Conservation (phyloP, 2,888 invertebrate genomes). For the Dione juno region DNA sequence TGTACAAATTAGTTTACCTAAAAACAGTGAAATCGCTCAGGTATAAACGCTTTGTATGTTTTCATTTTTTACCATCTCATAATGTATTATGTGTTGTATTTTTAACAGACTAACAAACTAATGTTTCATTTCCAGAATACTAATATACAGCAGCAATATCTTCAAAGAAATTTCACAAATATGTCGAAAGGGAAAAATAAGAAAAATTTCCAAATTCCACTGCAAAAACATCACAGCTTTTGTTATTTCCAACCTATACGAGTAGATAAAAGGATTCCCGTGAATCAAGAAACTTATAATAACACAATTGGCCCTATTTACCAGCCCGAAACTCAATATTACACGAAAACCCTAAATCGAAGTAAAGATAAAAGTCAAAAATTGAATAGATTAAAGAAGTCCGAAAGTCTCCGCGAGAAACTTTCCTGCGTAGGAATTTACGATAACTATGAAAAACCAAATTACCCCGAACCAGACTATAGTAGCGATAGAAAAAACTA, state of each 20-base stretch:
- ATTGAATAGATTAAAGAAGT: slow-evolving; percentile 77
- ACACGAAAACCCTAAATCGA: slow-evolving; percentile 79
- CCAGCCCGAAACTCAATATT: slow-evolving; percentile 75
- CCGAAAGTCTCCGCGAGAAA: slow-evolving; percentile 79
- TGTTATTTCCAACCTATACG: slow-evolving; percentile 87
- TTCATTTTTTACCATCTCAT: slow-evolving; percentile 49
- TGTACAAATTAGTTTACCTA: slow-evolving; percentile 68
- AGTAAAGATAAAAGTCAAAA: slow-evolving; percentile 77
- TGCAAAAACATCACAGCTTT: slow-evolving; percentile 87
- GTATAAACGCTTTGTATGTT: slow-evolving; percentile 69
- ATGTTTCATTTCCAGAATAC: slow-evolving; percentile 83
- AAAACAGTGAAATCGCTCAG: slow-evolving; percentile 70
- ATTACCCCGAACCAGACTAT: slow-evolving; percentile 76
- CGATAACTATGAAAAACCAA: slow-evolving; percentile 77
- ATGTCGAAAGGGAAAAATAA: slow-evolving; percentile 80
- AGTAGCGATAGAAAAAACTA: slow-evolving; percentile 76
- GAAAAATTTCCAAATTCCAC: slow-evolving; percentile 85
- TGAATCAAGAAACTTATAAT: slow-evolving; percentile 75
- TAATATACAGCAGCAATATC: slow-evolving; percentile 84
- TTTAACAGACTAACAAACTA: slow-evolving; percentile 67
- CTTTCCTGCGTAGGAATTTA: slow-evolving; percentile 79
- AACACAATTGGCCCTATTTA: slow-evolving; percentile 79
- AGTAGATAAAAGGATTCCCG: slow-evolving; percentile 82
- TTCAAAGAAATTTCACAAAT: slow-evolving; percentile 83
- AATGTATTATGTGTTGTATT: slow-evolving; percentile 55